Percentiles rank a stretch among this genome's conserved stretches.
Conservation (phyloP, 1,140 invertebrate genomes). For the Potamilus streckersoni region DNA sequence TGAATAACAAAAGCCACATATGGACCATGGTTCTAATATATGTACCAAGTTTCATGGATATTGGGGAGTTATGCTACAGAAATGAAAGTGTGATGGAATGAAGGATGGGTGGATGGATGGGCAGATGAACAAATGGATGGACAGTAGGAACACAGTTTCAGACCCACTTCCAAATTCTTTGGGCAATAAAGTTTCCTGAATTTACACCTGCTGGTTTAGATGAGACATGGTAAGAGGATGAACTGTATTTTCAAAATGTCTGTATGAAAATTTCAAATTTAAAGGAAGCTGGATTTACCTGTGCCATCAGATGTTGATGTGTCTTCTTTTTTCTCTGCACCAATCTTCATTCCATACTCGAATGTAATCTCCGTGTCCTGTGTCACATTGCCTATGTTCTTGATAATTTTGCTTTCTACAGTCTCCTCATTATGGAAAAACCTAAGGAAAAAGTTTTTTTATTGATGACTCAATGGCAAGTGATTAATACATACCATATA, state of each 20-base stretch:
- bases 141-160: too few species aligned
- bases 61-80: background rate
- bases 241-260: background rate
- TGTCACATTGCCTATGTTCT: conserved; percentile 60
- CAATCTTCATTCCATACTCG: conserved; percentile 57
- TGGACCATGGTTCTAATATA: too few species aligned
- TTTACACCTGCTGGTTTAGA: too few species aligned
- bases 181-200: too few species aligned
- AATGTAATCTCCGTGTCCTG: conserved; percentile 61
- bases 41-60: background rate
- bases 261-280: background rate
- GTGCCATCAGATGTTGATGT: conserved; percentile 9
- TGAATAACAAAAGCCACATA: too few species aligned
- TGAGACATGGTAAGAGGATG: too few species aligned
- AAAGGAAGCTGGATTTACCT: background rate
- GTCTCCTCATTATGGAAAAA: conserved; percentile 50
- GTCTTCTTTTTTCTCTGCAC: conserved; percentile 19
- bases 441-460: conserved; percentile 1
- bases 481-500: too few species aligned
- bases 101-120: background rate
- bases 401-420: conserved; percentile 45
- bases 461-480: too few species aligned
- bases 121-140: background rate
- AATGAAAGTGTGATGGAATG: too few species aligned
- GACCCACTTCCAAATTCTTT: too few species aligned